Evolutionary conservation across 1,140 invertebrate species (phyloP).

Genomic region (Cydia pomonella): DNA sequence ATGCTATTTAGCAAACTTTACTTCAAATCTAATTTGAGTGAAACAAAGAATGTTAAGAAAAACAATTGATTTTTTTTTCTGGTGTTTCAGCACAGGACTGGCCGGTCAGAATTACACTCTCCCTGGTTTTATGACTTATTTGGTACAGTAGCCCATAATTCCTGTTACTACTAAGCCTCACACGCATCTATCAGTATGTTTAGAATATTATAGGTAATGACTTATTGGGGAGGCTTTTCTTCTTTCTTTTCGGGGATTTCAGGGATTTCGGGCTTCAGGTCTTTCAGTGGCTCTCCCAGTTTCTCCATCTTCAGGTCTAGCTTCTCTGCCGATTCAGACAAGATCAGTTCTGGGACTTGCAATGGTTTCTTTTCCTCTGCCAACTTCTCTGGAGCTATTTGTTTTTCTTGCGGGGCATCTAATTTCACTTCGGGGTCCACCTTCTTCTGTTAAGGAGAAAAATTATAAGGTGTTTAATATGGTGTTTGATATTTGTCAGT

Average conservation of each 20-base stretch:
- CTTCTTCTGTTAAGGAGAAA: constrained; percentile 47
- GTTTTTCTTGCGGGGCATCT: constrained; percentile 46
- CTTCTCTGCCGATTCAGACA: constrained; percentile 60
- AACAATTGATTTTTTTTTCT: constrained; percentile 1
- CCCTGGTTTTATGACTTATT: constrained; percentile 44
- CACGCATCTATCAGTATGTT: constrained; percentile 35
- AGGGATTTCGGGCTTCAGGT: constrained; percentile 51
- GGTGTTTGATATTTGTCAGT: no score
- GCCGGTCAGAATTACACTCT: constrained; percentile 29
- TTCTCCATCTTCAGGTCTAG: constrained; percentile 47
- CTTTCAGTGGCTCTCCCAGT: constrained; percentile 44
- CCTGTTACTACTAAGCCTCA: constrained; percentile 34
- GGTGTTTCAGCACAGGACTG: neutral
- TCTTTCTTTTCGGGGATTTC: constrained; percentile 32
- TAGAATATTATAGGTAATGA: neutral
- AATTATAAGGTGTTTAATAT: no score
- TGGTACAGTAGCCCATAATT: constrained; percentile 47
- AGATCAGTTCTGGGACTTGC: constrained; percentile 73
- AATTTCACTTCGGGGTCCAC: constrained; percentile 45
- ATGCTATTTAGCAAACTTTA: neutral
- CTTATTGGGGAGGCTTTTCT: constrained; percentile 21
- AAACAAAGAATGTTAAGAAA: constrained; percentile 7
- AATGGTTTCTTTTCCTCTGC: constrained; percentile 52
- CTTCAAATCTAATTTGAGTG: neutral
- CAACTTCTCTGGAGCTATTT: constrained; percentile 42